A percentile compares a stretch with the other conserved stretches of the same genome.
phyloP scores from a whole-genome alignment of 2,797 vertebrate species.

The Melanotaenia nigrans region DNA sequence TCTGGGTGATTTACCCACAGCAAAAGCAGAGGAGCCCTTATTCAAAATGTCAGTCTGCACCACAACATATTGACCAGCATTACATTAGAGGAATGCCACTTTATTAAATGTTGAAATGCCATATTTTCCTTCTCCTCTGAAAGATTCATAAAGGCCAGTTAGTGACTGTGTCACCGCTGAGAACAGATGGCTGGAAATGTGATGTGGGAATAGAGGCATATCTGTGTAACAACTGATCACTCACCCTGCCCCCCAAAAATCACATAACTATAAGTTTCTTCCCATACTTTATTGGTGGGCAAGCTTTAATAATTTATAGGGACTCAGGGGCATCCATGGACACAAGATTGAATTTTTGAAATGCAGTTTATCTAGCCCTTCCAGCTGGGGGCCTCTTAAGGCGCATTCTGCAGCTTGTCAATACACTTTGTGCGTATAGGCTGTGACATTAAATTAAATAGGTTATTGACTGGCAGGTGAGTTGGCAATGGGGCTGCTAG shows the following conservation, averaged over 20 bases:
- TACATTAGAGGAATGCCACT: constrained; percentile 39
- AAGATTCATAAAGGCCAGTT: constrained; percentile 78
- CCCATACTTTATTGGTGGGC: constrained; percentile 61
- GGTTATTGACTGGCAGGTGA: constrained; percentile 94
- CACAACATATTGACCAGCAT: constrained; percentile 27
- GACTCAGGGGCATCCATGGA: constrained; percentile 73
- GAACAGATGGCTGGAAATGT: constrained; percentile 57
- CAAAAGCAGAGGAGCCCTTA: constrained; percentile 18
- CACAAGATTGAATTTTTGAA: constrained; percentile 81
- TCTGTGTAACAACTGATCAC: constrained; percentile 50
- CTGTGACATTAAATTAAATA: constrained; percentile 97
- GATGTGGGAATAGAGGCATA: constrained; percentile 54
- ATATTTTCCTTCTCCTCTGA: constrained; percentile 51
- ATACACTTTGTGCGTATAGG: constrained; percentile 86
- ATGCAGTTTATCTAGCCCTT: constrained; percentile 93
- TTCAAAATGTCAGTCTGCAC: constrained; percentile 43
- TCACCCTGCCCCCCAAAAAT: constrained; percentile 63
- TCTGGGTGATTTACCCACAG: constrained; percentile 6
- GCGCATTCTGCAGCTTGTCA: constrained; percentile 86
- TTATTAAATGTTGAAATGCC: constrained; percentile 66
- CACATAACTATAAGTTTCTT: constrained; percentile 67
- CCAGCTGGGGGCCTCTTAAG: constrained; percentile 88
- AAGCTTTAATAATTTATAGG: constrained; percentile 80
- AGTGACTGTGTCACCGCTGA: constrained; percentile 56
- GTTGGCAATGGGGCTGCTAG: constrained; percentile 81